Conservation (phyloP, 2,113 vertebrate genomes). For the Aphyosemion australe region DNA sequence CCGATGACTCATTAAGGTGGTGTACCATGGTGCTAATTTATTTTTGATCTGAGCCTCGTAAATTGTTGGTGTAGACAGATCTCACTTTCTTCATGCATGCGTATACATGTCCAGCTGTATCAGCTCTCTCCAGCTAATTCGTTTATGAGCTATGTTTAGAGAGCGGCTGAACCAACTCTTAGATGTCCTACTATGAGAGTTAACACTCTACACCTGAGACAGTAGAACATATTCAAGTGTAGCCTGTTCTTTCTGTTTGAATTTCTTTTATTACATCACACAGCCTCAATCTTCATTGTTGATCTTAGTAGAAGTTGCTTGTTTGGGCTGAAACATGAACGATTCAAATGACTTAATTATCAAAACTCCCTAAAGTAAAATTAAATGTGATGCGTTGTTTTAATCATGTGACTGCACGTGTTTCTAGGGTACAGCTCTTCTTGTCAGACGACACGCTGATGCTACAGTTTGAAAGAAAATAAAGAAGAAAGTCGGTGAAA, state of each 20-base stretch:
- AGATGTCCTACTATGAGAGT: neutral
- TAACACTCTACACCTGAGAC: neutral
- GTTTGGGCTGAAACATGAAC: neutral
- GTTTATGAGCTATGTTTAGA: constrained; percentile 48
- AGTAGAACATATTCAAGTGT: neutral
- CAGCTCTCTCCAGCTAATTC: constrained; percentile 30
- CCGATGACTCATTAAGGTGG: constrained; percentile 50
- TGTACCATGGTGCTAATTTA: constrained; percentile 66
- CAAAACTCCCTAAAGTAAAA: too few species aligned
- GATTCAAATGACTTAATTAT: too few species aligned
- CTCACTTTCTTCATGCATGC: constrained; percentile 47
- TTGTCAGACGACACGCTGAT: too few species aligned
- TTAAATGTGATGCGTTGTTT: too few species aligned
- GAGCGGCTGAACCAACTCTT: constrained; percentile 5
- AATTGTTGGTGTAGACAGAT: constrained; percentile 55
- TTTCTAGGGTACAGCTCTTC: too few species aligned
- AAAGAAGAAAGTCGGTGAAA: too few species aligned
- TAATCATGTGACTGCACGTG: too few species aligned
- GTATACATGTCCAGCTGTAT: constrained; percentile 12
- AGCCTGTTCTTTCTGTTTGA: neutral
- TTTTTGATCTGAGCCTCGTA: constrained; percentile 62
- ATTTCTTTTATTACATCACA: constrained; percentile 22
- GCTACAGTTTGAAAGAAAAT: too few species aligned
- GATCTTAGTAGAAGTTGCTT: too few species aligned
- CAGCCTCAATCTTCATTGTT: constrained; percentile 6